Evolutionary conservation across 1,140 invertebrate genomes (phyloP).

Genomic region (Scaptomyza hsui): DNA sequence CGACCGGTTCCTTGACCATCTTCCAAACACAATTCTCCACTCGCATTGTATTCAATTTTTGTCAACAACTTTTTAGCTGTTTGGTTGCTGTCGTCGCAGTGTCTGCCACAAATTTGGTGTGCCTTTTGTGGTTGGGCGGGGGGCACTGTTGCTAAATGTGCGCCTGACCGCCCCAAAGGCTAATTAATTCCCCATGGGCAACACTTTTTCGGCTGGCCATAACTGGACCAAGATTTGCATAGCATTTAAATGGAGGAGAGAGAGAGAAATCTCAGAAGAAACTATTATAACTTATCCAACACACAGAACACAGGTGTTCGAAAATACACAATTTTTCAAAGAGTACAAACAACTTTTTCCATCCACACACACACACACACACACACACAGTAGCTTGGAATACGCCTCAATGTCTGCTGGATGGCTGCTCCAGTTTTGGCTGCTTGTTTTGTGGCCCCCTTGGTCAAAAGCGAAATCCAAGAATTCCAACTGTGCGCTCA

Average conservation of each 20-base stretch:
- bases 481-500: conserved; percentile 78
- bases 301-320: conserved; percentile 71
- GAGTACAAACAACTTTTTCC: conserved; percentile 59
- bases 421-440: conserved; percentile 67
- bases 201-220: conserved; percentile 61
- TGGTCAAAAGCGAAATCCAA: conserved; percentile 52
- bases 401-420: conserved; percentile 11
- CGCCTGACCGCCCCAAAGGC: conserved; percentile 33
- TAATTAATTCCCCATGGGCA: conserved; percentile 80
- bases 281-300: conserved; percentile 22
- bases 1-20: conserved; percentile 48
- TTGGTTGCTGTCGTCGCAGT: conserved; percentile 58
- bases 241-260: conserved; percentile 33
- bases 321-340: conserved; percentile 74
- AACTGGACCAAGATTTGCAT: conserved; percentile 59
- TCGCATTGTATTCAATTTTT: conserved; percentile 78
- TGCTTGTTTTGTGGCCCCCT: conserved; percentile 28
- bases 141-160: conserved; percentile 25
- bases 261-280: conserved; percentile 14
- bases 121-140: conserved; percentile 8
- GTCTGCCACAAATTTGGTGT: conserved; percentile 54
- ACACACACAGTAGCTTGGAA: conserved; percentile 18
- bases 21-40: conserved; percentile 21
- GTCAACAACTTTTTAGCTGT: conserved; percentile 64
- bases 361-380: conserved; percentile 12